Conservation (phyloP, 2,888 invertebrate species). For the Carterocephalus palaemon region DNA sequence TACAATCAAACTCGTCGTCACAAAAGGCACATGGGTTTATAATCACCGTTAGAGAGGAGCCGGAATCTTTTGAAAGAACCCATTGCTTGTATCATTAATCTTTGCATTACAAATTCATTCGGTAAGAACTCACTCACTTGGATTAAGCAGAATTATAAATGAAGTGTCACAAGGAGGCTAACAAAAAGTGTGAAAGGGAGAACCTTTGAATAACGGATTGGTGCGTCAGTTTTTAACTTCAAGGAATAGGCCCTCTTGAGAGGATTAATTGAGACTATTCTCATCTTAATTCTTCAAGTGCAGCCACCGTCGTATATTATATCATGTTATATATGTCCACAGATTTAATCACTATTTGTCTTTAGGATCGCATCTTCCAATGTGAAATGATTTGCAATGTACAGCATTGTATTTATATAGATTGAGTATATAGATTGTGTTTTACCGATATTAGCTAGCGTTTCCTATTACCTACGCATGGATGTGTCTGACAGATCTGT, state of each 20-base stretch:
- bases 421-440: too few species aligned
- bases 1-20: slow-evolving; percentile 13
- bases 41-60: slow-evolving; percentile 53
- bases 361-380: background rate
- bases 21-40: slow-evolving; percentile 37
- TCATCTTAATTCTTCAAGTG: slow-evolving; percentile 39
- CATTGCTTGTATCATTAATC: slow-evolving; percentile 68
- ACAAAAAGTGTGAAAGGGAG: slow-evolving; percentile 68
- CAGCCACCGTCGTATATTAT: slow-evolving; percentile 23
- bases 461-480: too few species aligned
- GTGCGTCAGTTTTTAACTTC: slow-evolving; percentile 62
- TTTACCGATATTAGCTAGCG: too few species aligned
- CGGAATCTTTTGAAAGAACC: slow-evolving; percentile 53
- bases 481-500: too few species aligned
- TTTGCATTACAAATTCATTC: slow-evolving; percentile 76
- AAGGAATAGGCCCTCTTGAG: slow-evolving; percentile 47
- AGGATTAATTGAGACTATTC: slow-evolving; percentile 54
- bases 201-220: slow-evolving; percentile 52
- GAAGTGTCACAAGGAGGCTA: slow-evolving; percentile 67
- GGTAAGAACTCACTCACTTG: slow-evolving; percentile 74
- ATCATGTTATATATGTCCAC: background rate
- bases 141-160: slow-evolving; percentile 77
- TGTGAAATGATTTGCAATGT: background rate
- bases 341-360: too few species aligned
- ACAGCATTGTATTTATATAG: too few species aligned